phyloP scores from a whole-genome alignment of 2,797 vertebrate genomes.

The Coreius guichenoti region DNA sequence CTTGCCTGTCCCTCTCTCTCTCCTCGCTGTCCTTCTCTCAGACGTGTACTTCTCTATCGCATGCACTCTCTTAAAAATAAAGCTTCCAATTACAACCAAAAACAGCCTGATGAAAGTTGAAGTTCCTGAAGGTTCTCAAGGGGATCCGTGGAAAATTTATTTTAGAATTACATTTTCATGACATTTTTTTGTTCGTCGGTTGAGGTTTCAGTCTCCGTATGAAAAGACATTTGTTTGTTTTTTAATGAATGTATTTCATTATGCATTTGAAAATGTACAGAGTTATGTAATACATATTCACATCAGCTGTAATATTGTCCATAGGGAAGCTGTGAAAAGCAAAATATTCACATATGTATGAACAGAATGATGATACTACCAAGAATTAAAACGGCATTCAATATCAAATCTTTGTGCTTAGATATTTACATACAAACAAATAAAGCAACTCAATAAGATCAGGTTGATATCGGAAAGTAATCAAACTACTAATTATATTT shows the following conservation, averaged over 20 bases:
- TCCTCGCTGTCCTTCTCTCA: slow-evolving; percentile 21
- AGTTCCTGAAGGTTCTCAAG: neutral
- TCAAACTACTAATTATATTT: neutral
- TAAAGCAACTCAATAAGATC: neutral
- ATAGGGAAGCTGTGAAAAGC: slow-evolving; percentile 42
- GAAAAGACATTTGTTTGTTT: slow-evolving; percentile 4
- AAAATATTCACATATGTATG: slow-evolving; percentile 61
- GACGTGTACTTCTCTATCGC: slow-evolving; percentile 50
- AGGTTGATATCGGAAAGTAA: slow-evolving; percentile 15
- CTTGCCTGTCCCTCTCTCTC: slow-evolving; percentile 25
- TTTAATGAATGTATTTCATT: slow-evolving; percentile 65
- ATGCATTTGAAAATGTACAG: slow-evolving; percentile 57
- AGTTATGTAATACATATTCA: slow-evolving; percentile 56
- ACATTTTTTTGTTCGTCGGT: neutral
- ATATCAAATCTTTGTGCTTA: slow-evolving; percentile 48
- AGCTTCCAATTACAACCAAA: neutral
- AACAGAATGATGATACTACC: slow-evolving; percentile 55
- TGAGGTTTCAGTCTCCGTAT: neutral
- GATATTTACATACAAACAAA: slow-evolving; percentile 28
- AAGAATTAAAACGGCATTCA: slow-evolving; percentile 44
- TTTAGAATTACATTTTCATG: neutral
- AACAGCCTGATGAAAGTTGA: neutral
- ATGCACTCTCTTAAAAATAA: slow-evolving; percentile 10
- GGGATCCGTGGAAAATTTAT: neutral
- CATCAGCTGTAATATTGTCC: slow-evolving; percentile 49